Conservation (phyloP, 1,140 invertebrate genomes). For the Tetramorium simillimum region DNA sequence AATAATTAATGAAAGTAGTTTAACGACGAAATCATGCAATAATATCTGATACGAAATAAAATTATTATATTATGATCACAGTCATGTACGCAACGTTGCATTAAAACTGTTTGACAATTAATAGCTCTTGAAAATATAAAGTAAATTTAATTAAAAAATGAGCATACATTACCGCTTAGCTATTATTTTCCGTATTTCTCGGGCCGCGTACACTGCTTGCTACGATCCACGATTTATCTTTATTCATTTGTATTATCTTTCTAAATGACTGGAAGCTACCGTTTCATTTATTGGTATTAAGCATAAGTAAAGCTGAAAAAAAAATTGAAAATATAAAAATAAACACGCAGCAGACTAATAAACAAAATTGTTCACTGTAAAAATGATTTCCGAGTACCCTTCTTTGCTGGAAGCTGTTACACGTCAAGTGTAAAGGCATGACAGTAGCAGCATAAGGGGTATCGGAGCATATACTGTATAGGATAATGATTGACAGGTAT, state of each 20-base stretch:
- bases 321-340: not conserved
- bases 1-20: constrained; percentile 54
- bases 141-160: not conserved
- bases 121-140: constrained; percentile 8
- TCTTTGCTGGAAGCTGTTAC: not conserved
- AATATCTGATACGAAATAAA: constrained; percentile 16
- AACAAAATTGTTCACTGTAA: not conserved
- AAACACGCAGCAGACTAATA: not conserved
- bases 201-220: not conserved
- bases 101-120: constrained; percentile 25
- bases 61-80: constrained; percentile 25
- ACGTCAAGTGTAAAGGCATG: not conserved
- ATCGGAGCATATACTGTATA: constrained; percentile 38
- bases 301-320: not conserved
- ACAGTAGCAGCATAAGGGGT: constrained; percentile 29
- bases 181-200: not conserved
- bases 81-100: not conserved
- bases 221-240: not conserved
- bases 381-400: not conserved
- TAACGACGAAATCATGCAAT: constrained; percentile 1
- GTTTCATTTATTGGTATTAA: not conserved
- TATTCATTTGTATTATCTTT: not conserved
- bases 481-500: constrained; percentile 71
- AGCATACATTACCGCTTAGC: not conserved
- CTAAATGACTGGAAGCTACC: not conserved